Conservation (phyloP, 2,113 vertebrate genomes). For the Paedocypris sp. region DNA sequence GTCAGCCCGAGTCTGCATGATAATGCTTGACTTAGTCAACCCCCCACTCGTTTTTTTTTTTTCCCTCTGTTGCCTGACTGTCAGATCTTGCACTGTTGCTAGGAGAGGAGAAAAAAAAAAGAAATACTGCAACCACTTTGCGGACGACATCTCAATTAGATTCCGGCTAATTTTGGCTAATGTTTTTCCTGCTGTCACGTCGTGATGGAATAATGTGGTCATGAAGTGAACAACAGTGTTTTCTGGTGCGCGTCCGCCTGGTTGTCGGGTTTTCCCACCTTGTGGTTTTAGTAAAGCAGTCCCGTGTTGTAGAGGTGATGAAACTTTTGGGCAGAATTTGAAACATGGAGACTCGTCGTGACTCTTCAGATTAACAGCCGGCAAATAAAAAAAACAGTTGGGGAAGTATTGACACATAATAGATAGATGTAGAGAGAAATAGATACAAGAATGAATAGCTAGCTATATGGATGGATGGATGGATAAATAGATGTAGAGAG, state of each 20-base stretch:
- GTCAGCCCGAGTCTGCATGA: not conserved
- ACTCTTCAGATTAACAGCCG: not conserved
- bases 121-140: not conserved
- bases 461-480: too few species aligned
- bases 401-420: too few species aligned
- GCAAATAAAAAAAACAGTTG: not conserved
- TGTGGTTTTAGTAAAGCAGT: not conserved
- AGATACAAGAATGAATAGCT: too few species aligned
- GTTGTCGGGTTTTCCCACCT: not conserved
- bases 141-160: slow-evolving; percentile 5
- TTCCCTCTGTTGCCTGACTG: not conserved
- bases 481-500: too few species aligned
- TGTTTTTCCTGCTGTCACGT: slow-evolving; percentile 3
- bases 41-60: not conserved
- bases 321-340: not conserved
- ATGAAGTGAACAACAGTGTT: not conserved
- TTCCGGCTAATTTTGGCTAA: not conserved
- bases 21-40: not conserved
- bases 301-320: not conserved
- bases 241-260: not conserved
- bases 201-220: not conserved
- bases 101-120: slow-evolving; percentile 11
- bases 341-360: not conserved
- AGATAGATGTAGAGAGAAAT: too few species aligned
- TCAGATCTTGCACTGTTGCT: slow-evolving; percentile 13